phyloP scores from a whole-genome alignment of 2,113 vertebrate genomes.

The Xiphophorus hellerii region DNA sequence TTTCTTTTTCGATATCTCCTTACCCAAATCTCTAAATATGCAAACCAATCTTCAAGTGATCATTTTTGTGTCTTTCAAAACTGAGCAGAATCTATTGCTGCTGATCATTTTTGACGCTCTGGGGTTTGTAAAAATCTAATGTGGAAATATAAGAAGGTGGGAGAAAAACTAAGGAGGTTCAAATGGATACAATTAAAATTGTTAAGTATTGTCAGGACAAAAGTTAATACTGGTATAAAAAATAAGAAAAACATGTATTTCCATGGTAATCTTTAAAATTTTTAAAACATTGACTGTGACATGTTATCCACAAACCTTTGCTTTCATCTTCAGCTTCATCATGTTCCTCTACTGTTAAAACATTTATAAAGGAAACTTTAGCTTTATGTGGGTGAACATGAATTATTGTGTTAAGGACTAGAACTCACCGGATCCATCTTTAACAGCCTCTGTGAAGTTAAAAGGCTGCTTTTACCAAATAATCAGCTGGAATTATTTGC shows the following conservation, averaged over 20 bases:
- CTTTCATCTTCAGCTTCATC: background rate
- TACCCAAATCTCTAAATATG: too few relatives aligned
- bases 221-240: background rate
- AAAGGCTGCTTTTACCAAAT: background rate
- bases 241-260: background rate
- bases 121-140: too few relatives aligned
- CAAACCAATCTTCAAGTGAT: too few relatives aligned
- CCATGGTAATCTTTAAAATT: background rate
- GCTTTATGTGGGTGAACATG: background rate
- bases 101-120: too few relatives aligned
- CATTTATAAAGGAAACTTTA: constrained; percentile 7
- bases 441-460: constrained; percentile 46
- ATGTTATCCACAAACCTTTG: constrained; percentile 52
- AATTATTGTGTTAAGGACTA: background rate
- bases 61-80: too few relatives aligned
- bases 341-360: constrained; percentile 46
- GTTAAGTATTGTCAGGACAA: background rate
- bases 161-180: too few relatives aligned
- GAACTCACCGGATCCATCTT: constrained; percentile 58
- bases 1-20: too few relatives aligned
- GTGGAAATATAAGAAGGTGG: too few relatives aligned
- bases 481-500: background rate
- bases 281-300: background rate
- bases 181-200: too few relatives aligned
- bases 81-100: too few relatives aligned